Evolutionary conservation across 2,797 vertebrate species (phyloP).

Genomic region (Anguilla obscura): DNA sequence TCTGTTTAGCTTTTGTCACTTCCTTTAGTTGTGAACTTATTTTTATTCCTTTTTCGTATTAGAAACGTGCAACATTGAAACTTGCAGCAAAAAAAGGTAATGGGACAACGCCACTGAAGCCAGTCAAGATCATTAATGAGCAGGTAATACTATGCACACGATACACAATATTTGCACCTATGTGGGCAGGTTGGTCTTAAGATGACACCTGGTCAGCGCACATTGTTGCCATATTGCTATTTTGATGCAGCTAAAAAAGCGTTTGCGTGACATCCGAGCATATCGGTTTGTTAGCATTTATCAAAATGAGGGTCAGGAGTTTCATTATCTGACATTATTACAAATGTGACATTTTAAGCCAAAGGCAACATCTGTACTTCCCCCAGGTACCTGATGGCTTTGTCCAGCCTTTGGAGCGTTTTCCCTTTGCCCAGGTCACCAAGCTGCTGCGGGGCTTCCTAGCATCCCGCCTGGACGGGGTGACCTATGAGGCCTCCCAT

Average conservation of each 20-base stretch:
- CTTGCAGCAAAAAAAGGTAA: constrained; percentile 24
- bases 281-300: neutral
- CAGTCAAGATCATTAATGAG: constrained; percentile 22
- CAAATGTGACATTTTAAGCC: neutral
- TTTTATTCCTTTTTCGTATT: neutral
- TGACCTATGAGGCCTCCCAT: constrained; percentile 31
- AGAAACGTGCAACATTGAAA: constrained; percentile 35
- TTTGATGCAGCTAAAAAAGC: no score
- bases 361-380: neutral
- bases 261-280: neutral
- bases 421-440: constrained; percentile 24
- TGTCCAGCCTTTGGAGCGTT: constrained; percentile 35
- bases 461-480: constrained; percentile 24
- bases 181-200: no score
- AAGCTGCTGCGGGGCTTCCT: constrained; percentile 47
- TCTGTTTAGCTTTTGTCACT: neutral
- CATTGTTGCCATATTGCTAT: no score
- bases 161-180: neutral
- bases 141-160: constrained; percentile 22
- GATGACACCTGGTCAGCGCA: no score
- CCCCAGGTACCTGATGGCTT: constrained; percentile 39
- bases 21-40: neutral
- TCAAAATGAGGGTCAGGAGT: neutral
- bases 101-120: constrained; percentile 15
- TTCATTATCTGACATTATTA: neutral